These are phyloP conservation scores for Ophiodon elongatus DNA, from an alignment of 2,113 vertebrate species.

Conservation along the genomic window DNA sequence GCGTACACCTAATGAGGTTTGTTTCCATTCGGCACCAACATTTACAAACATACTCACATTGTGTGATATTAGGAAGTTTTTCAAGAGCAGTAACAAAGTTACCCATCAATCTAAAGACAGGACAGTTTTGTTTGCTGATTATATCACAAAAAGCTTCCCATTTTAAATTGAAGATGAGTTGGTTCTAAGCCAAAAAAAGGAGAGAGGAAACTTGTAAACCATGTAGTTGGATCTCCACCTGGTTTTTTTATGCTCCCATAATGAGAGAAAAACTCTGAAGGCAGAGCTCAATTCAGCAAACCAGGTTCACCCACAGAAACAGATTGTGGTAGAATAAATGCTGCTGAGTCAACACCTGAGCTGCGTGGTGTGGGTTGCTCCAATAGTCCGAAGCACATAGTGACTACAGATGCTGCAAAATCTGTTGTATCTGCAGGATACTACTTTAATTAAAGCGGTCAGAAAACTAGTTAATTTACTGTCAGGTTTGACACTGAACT, in stretches of 20 bases:
- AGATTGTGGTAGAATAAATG: constrained; percentile 9
- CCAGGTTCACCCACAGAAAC: constrained; percentile 25
- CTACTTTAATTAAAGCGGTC: background rate
- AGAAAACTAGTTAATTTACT: background rate
- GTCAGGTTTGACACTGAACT: background rate
- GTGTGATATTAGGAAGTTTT: constrained; percentile 18
- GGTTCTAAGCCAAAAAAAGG: background rate
- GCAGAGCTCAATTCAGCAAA: constrained; percentile 3
- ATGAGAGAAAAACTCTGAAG: constrained; percentile 26
- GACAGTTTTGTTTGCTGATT: constrained; percentile 32
- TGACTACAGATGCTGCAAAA: constrained; percentile 3
- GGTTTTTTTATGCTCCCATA: background rate
- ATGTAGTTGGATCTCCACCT: background rate
- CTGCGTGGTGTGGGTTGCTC: background rate
- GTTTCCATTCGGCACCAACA: background rate
- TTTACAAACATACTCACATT: constrained; percentile 7
- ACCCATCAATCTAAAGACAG: constrained; percentile 13
- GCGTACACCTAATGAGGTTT: background rate
- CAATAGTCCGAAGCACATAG: background rate
- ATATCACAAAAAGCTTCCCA: constrained; percentile 23
- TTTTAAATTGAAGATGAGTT: no score
- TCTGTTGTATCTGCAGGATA: constrained; percentile 14
- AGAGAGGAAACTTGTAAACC: background rate
- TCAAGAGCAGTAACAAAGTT: constrained; percentile 29
- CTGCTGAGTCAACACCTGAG: constrained; percentile 44